Base-by-base conservation (phyloP, 2,113 vertebrate genomes). In the Pyrgilauda ruficollis region DNA sequence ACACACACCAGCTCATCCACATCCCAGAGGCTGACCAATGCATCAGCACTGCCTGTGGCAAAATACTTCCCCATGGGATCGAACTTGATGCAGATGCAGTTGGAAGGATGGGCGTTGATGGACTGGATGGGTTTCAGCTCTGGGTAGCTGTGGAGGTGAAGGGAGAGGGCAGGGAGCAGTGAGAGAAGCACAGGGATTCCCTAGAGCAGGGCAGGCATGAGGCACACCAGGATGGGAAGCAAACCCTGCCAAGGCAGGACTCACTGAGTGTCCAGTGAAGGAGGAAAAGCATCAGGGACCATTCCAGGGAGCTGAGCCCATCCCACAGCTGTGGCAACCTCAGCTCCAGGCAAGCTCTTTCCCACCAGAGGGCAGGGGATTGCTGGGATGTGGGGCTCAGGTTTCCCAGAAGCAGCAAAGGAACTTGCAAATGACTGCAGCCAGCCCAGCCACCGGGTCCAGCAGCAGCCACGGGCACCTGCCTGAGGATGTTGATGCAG, bases 31-130 rank as follows among this genome's bases (percentile, higher is more conserved):
- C 99, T 99, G 91, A 99, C 99, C 37, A 99, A 96, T 0, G 99
- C 99, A 5, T 99, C 99, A 2, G 99, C 99, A 39, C 99, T 99
- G 91, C 99, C 99, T 0, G 99, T 99, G 78, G 99, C 99, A 78
- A 99, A 99, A 96, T 99, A 99, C 89, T 99, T 99, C 44, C 99
- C 99, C 16, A 97, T 99, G 69, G 99, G 99, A 93, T 99, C 99
- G 4, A 99, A 99, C 97, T 99, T 99, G 97, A 99, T 99, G 79
- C 99, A 99, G 97, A 99, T 99, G 97, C 99, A 99, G 97, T 99
- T 99, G 73, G 99, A 99, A 18, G 99, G 99, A 76, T 99, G 99
- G 41, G 99, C 99, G 0, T 99, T 99, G 98, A 99, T 99, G 62
- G 99, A 99, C 97, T 99, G 99, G 88, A 99, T 99, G 35, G 99